Conservation (phyloP, 2,113 vertebrate genomes). For the Paraplagusia blochii region DNA sequence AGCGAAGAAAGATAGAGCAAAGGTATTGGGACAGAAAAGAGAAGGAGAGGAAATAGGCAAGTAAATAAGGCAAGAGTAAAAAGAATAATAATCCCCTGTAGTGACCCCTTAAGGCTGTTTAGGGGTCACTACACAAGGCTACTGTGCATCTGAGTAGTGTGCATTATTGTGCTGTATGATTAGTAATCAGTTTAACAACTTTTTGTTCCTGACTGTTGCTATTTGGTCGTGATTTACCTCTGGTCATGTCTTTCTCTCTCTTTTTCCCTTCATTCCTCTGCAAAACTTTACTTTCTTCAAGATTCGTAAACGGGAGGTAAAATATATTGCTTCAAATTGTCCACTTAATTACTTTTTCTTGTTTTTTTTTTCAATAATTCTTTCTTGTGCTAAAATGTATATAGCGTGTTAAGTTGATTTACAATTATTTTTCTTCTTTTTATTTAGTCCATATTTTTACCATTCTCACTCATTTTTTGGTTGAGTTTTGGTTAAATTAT, state of each 20-base stretch:
- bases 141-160: no score
- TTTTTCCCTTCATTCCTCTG: conserved; percentile 59
- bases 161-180: no score
- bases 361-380: conserved; percentile 13
- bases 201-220: conserved; percentile 12
- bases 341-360: conserved; percentile 12
- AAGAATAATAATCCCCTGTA: no score
- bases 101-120: no score
- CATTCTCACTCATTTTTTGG: neutral
- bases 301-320: conserved; percentile 85
- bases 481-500: conserved; percentile 6
- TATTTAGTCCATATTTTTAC: no score
- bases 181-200: conserved; percentile 6
- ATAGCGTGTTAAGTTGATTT: neutral
- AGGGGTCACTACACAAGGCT: no score
- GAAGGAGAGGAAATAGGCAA: no score
- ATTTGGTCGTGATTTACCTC: conserved; percentile 47
- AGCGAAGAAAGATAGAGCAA: no score
- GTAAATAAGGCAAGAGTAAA: no score
- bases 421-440: neutral
- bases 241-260: conserved; percentile 72
- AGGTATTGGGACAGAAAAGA: no score
- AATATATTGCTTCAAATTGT: conserved; percentile 43
- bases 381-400: neutral
- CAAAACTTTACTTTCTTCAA: conserved; percentile 60